A percentile compares a stretch with the other conserved stretches of the same genome.
Evolutionary conservation across 92 coral and sea anemone genomes (phyloP).

Genomic region (Parazoanthus swiftii): DNA sequence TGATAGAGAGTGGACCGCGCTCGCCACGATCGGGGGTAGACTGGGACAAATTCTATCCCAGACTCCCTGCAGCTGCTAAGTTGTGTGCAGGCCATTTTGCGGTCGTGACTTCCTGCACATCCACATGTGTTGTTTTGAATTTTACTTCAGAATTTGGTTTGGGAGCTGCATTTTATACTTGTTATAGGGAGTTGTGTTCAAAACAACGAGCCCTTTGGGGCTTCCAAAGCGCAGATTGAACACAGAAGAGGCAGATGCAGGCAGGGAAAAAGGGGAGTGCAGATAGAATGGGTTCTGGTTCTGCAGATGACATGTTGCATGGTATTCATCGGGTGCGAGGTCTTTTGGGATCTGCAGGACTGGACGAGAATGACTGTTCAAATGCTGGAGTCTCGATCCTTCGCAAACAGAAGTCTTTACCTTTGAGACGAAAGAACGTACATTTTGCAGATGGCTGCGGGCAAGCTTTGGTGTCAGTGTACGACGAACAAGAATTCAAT

Average conservation of each 20-base stretch:
- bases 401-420: conserved; percentile 83
- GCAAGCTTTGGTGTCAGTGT: conserved; percentile 87
- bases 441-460: conserved; percentile 98
- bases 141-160: conserved; percentile 4
- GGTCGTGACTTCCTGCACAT: conserved; percentile 36
- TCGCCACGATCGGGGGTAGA: not conserved
- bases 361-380: conserved; percentile 42
- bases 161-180: not conserved
- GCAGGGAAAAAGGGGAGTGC: not conserved
- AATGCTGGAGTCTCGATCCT: conserved; percentile 79
- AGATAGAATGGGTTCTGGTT: conserved; percentile 35
- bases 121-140: conserved; percentile 8
- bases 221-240: conserved; percentile 2
- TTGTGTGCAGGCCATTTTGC: too few relatives aligned
- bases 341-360: conserved; percentile 9
- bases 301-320: conserved; percentile 51
- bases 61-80: not conserved
- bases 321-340: conserved; percentile 54
- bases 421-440: conserved; percentile 76
- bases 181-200: conserved; percentile 23
- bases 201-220: conserved; percentile 36
- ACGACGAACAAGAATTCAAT: conserved; percentile 87
- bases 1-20: too few relatives aligned
- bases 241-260: conserved; percentile 20
- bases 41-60: conserved; percentile 14